Evolutionary conservation across 2,797 vertebrate genomes (phyloP), one percentile per base, ranked within the genome.

Genomic region (Distichodus sexfasciatus): DNA sequence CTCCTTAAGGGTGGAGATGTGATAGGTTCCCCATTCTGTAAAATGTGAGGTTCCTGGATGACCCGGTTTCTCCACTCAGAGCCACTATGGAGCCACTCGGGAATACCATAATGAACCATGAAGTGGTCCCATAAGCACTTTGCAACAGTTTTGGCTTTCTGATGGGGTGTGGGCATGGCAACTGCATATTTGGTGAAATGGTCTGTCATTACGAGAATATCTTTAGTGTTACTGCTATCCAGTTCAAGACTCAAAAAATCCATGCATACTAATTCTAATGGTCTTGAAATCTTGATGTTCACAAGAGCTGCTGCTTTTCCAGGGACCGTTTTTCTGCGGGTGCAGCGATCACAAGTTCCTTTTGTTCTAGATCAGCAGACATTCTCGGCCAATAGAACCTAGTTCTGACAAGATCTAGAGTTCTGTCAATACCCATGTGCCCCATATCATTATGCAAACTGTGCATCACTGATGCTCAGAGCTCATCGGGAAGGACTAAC

Each of bases 181-280:
- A n/a, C n/a, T n/a, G n/a, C n/a, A n/a, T n/a, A n/a, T n/a, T n/a
- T n/a, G n/a, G n/a, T n/a, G n/a, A n/a, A n/a, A n/a, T n/a, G n/a
- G n/a, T n/a, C n/a, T n/a, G n/a, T n/a, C n/a, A n/a, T n/a, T n/a
- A n/a, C n/a, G n/a, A n/a, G n/a, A n/a, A n/a, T n/a, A n/a, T n/a
- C n/a, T n/a, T n/a, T n/a, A n/a, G n/a, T n/a, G n/a, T n/a, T n/a
- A n/a, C n/a, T n/a, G n/a, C n/a, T n/a, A n/a, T n/a, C n/a, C n/a
- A n/a, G 48, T 29, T 51, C 48, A 5, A 51, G 3, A 29, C 21
- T 28, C 2, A 51, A 24, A 29, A 51, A 51, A 29, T 68, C 53
- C 40, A 58, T 68, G n/a, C 51, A 57, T 1, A 68, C 51, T 4
- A 68, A 15, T 6, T 68, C 38, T 3, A 68, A 21, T 4, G 53